Evolutionary conservation across 2,888 invertebrate genomes (phyloP), one percentile per base, ranked within the genome.

Genomic region (Ligdia adustata): DNA sequence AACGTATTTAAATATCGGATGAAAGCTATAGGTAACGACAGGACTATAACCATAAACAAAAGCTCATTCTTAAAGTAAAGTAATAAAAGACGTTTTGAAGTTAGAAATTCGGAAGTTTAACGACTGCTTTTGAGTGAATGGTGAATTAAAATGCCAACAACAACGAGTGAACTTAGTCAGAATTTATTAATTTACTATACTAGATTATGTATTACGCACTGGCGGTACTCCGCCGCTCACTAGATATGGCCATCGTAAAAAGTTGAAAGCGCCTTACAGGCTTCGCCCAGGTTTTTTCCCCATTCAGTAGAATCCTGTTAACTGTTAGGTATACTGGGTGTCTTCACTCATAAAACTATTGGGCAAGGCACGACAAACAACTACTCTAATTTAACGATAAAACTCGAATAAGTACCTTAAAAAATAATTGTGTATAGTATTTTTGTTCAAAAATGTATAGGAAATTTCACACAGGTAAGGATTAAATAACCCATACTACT

Each of bases 101-200:
- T 58, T 52, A 46, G 48, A 53, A 55, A 52, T 60, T 53, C 41
- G 34, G 49, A 53, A 57, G 42, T 55, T 60, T 55, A 51, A 60
- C 52, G 56, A 56, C 52, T 52, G 46, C 43, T 52, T 55, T 58
- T 53, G 44, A 53, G 52, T 53, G 51, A 60, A 60, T 55, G 43
- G 48, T 27, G 54, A 58, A 61, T 57, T 56, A 57, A 54, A 60
- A 65, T 60, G 53, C 56, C 57, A 59, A 59, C 55, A 56, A 57
- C 54, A 62, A 57, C 52, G 68, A 61, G 56, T 52, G 61, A 69
- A 70, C 64, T 71, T 64, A 61, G 66, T 60, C 57, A 16, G 61
- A 58, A 54, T 64, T 64, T 67, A 63, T 64, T 63, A 65, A 70
- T 72, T 72, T 70, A 69, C 71, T 74, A 72, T 66, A 56, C 72